Evolutionary conservation across 2,797 vertebrate species (phyloP).

Genomic region (Periophthalmus magnuspinnatus): DNA sequence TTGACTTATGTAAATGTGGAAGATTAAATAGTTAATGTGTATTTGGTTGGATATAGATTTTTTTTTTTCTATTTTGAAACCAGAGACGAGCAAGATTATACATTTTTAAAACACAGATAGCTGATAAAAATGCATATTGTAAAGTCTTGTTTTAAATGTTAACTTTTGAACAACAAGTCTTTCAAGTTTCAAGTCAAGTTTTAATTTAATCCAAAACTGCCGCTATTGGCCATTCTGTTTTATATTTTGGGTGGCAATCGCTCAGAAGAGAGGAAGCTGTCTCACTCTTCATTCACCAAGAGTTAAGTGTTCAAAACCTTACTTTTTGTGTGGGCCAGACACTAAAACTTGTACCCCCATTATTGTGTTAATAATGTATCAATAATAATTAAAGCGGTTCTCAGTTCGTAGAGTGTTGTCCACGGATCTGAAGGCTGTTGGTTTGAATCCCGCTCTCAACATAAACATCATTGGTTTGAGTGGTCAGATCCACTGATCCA

Average conservation of each 20-base stretch:
- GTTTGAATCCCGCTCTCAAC: too few relatives aligned
- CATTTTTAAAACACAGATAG: background rate
- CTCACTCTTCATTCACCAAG: background rate
- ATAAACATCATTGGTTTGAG: too few relatives aligned
- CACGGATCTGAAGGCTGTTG: too few relatives aligned
- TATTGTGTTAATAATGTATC: too few relatives aligned
- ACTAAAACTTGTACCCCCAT: background rate
- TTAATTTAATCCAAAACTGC: background rate
- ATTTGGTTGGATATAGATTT: background rate
- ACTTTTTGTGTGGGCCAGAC: background rate
- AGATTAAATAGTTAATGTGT: background rate
- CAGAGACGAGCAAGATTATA: background rate
- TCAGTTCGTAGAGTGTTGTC: background rate
- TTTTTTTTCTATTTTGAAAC: background rate
- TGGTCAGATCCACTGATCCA: too few relatives aligned
- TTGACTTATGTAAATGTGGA: constrained; percentile 27
- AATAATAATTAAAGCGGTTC: background rate
- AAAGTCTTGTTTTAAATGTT: background rate
- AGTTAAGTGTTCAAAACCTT: background rate
- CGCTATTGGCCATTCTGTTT: background rate
- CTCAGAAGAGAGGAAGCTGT: background rate
- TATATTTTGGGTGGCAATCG: background rate
- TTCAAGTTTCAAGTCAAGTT: too few relatives aligned
- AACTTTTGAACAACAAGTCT: background rate
- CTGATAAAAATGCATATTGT: background rate